phyloP scores from a whole-genome alignment of 2,888 invertebrate genomes.

The Clistopyga incitator region DNA sequence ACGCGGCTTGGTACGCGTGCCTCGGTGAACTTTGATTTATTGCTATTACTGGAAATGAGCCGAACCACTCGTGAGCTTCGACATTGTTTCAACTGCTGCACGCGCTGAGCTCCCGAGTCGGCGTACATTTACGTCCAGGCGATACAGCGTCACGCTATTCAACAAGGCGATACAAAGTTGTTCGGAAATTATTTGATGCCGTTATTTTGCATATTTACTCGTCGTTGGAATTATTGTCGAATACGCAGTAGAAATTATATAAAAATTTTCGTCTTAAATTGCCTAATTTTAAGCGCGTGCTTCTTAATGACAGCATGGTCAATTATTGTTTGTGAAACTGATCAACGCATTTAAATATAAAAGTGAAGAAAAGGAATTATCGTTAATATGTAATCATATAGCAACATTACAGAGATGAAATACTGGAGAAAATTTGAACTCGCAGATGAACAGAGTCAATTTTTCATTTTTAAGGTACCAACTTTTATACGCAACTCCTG shows the following conservation, averaged over 20 bases:
- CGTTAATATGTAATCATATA: too few species aligned
- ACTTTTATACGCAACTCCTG: neutral
- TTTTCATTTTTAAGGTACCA: neutral
- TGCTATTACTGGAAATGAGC: conserved; percentile 17
- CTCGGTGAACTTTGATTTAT: conserved; percentile 26
- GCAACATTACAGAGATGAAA: too few species aligned
- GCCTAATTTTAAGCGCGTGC: too few species aligned
- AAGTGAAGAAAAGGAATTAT: too few species aligned
- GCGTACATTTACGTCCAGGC: neutral
- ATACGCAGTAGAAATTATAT: too few species aligned
- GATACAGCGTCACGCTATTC: neutral
- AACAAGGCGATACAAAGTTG: neutral
- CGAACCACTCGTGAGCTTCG: neutral
- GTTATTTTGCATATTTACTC: too few species aligned
- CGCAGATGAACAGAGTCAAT: neutral
- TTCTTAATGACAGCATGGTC: too few species aligned
- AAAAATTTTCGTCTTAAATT: too few species aligned
- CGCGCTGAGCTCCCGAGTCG: neutral
- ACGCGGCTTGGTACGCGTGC: neutral
- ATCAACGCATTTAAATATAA: too few species aligned
- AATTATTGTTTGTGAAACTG: too few species aligned
- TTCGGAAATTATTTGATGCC: neutral
- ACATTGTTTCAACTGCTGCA: conserved; percentile 2
- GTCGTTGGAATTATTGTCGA: too few species aligned
- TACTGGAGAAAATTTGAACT: too few species aligned